phyloP scores from a whole-genome alignment of 2,113 vertebrate genomes.

The Burhinus bistriatus region DNA sequence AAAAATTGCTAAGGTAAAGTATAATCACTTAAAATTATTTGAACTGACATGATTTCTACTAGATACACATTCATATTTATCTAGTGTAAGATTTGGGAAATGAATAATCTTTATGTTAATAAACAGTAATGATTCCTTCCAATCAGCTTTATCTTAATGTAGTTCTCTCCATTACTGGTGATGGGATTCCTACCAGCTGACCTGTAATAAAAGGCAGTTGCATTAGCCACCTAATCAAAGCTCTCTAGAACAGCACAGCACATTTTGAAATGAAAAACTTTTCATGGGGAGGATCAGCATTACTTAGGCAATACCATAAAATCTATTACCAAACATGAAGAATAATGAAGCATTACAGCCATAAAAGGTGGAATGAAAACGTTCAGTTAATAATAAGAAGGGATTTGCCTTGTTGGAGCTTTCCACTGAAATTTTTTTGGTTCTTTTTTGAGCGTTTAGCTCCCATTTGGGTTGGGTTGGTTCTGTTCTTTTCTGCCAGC shows the following conservation, averaged over 20 bases:
- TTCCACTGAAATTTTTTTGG: neutral
- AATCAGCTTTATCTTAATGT: constrained; percentile 33
- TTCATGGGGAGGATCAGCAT: neutral
- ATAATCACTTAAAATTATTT: neutral
- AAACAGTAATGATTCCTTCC: constrained; percentile 28
- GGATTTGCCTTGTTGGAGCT: neutral
- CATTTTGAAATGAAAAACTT: constrained; percentile 35
- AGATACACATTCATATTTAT: neutral
- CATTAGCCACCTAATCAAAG: constrained; percentile 9
- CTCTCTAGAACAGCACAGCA: neutral
- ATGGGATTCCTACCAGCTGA: constrained; percentile 45
- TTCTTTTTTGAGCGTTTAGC: neutral
- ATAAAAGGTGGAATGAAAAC: neutral
- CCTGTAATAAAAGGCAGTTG: constrained; percentile 46
- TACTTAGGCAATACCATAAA: constrained; percentile 13
- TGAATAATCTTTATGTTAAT: constrained; percentile 48
- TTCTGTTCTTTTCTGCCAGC: neutral
- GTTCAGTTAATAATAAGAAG: neutral
- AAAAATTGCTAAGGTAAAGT: neutral
- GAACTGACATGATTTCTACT: neutral
- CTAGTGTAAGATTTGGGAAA: neutral
- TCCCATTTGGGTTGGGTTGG: neutral
- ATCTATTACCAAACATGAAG: neutral
- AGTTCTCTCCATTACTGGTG: constrained; percentile 1
- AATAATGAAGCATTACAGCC: neutral